Evolutionary conservation across 2,888 invertebrate genomes (phyloP).

Genomic region (Macrosoma leucophasiata): DNA sequence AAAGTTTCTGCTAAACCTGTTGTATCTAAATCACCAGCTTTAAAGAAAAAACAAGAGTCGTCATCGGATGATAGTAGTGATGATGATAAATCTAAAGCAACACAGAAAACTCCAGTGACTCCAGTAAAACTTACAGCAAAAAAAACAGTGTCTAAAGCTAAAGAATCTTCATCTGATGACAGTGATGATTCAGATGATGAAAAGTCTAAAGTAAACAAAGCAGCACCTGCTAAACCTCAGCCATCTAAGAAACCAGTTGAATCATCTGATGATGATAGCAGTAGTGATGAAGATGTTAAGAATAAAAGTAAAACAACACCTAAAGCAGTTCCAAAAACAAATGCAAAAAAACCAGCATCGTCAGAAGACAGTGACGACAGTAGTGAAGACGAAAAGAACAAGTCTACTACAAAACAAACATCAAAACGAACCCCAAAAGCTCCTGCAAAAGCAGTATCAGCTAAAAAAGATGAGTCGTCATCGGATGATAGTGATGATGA

Average conservation of each 20-base stretch:
- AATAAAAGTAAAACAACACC: constrained; percentile 23
- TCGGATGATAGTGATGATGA: constrained; percentile 57
- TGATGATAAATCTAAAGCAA: constrained; percentile 29
- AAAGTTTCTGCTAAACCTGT: constrained; percentile 8
- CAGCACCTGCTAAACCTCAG: constrained; percentile 14
- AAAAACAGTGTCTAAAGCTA: constrained; percentile 22
- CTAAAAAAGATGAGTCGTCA: constrained; percentile 35
- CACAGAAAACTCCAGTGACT: constrained; percentile 31
- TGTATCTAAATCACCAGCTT: too few relatives aligned
- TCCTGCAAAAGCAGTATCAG: constrained; percentile 18
- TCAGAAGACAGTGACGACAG: constrained; percentile 27
- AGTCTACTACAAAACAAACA: too few relatives aligned
- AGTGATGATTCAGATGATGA: constrained; percentile 23
- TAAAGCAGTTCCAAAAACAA: constrained; percentile 28
- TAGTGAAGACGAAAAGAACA: constrained; percentile 18
- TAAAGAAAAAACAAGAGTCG: constrained; percentile 31
- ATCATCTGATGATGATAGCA: constrained; percentile 42
- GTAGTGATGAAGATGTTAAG: constrained; percentile 25
- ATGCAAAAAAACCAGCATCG: constrained; percentile 35
- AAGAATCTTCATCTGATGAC: constrained; percentile 31
- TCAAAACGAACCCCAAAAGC: constrained; percentile 8
- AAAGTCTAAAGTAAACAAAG: constrained; percentile 13
- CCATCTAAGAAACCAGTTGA: constrained; percentile 28
- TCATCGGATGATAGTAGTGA: constrained; percentile 56
- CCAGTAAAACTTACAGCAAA: constrained; percentile 28